Conservation (phyloP, 2,888 invertebrate genomes). For the Melanchra persicariae region DNA sequence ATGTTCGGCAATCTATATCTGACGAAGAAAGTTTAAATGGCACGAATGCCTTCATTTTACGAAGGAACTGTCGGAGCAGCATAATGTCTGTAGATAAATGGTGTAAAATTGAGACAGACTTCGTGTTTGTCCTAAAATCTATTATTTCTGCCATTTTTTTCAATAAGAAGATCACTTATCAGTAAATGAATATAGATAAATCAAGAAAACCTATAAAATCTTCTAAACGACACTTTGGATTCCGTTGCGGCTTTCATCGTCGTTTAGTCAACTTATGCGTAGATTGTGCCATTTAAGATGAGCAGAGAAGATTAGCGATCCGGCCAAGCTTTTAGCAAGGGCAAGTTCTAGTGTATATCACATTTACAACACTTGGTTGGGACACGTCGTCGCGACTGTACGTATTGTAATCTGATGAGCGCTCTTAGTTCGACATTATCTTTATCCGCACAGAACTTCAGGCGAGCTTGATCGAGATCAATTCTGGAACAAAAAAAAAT, state of each 20-base stretch:
- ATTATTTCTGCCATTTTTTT: too few species aligned
- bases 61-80: too few species aligned
- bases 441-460: too few species aligned
- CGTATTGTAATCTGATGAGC: background rate
- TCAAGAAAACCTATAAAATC: background rate
- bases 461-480: background rate
- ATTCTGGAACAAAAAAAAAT: background rate
- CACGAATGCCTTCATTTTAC: too few species aligned
- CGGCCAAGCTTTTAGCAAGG: background rate
- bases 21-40: background rate
- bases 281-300: background rate
- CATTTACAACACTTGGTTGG: background rate
- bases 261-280: background rate
- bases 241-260: too few species aligned
- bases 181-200: background rate
- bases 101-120: slow-evolving; percentile 5
- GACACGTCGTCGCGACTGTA: background rate
- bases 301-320: too few species aligned
- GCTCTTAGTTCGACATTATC: too few species aligned
- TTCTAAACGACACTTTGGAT: background rate
- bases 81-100: too few species aligned
- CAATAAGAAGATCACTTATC: too few species aligned
- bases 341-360: background rate
- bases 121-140: background rate
- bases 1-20: slow-evolving; percentile 11